Conservation (phyloP, 2,113 vertebrate species). For the Neodontobutis hainanensis region DNA sequence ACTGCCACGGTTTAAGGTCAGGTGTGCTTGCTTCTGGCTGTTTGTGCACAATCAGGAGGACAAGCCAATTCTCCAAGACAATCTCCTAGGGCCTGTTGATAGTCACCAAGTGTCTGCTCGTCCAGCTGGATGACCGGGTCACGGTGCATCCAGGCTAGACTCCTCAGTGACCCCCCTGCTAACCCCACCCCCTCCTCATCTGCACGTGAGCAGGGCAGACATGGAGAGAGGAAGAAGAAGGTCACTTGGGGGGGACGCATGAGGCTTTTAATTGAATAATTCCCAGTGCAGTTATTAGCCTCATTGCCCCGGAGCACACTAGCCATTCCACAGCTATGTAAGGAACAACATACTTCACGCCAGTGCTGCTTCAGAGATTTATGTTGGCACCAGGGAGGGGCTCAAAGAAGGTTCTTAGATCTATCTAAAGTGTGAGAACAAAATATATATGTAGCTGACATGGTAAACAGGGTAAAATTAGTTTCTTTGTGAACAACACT, state of each 20-base stretch:
- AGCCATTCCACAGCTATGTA: slow-evolving; percentile 32
- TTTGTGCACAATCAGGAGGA: slow-evolving; percentile 2
- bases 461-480: no score
- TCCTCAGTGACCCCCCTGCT: slow-evolving; percentile 36
- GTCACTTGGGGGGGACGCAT: slow-evolving; percentile 37
- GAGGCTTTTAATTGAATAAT: slow-evolving; percentile 76
- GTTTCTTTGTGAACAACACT: no score
- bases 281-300: slow-evolving; percentile 63
- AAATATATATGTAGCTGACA: no score
- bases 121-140: slow-evolving; percentile 66
- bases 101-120: slow-evolving; percentile 31
- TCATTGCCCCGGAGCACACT: slow-evolving; percentile 43
- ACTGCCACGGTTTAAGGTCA: slow-evolving; percentile 26
- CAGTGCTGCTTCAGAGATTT: slow-evolving; percentile 25
- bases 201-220: slow-evolving; percentile 35
- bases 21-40: slow-evolving; percentile 14
- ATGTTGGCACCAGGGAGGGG: slow-evolving; percentile 21
- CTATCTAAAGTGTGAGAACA: neutral
- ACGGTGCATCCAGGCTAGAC: slow-evolving; percentile 41
- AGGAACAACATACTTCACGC: slow-evolving; percentile 4
- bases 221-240: slow-evolving; percentile 42
- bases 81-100: slow-evolving; percentile 19
- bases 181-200: slow-evolving; percentile 14
- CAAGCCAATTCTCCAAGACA: neutral
- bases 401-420: neutral